Base-by-base conservation (phyloP, 2,113 vertebrate genomes). In the Solea senegalensis region DNA sequence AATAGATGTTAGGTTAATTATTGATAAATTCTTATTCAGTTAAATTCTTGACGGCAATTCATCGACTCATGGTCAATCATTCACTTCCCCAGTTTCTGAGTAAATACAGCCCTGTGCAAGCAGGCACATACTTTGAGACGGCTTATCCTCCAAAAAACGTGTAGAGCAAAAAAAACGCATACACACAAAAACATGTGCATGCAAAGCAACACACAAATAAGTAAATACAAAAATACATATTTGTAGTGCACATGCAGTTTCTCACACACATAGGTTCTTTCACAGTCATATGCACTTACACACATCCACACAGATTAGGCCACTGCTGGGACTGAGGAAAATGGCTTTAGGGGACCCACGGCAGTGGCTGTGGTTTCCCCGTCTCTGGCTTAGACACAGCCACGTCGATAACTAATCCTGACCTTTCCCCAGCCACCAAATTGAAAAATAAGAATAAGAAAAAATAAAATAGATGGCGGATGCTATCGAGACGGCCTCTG, bases 371-470 rank as follows among this genome's bases (percentile, higher is more conserved):
- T 85, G 86, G 86, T 86, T 90, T 86, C 85, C 28, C 80, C 41
- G 85, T 90, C 76, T 86, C 86, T 78, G 81, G 87, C 88, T 92
- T 88, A 90, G 87, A 90, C 88, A 86, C 82, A 82, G 83, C 89
- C 88, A 85, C 88, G 93, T 94, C 91, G 90, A 94, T 93, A 93
- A 94, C 91, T 93, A 93, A 93, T 93, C 90, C 92, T 93, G 91
- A 94, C 93, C 93, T 94, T 94, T 92, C 81, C 82, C 85, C 86
- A 78, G 88, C 82, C 82, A 55, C 87, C 89, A 94, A 93, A 93
- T 94, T 93, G 91, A 93, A 93, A 93, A 93, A 93, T 92, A 93
- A 92, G 91, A 91, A 91, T 92, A 92, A 91, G 88, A 83, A 89
- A 90, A 90, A 91, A 91, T 90, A 91, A 93, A 91, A 93, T 90